phyloP scores from a whole-genome alignment of 2,113 vertebrate genomes.

The Saiga tatarica region DNA sequence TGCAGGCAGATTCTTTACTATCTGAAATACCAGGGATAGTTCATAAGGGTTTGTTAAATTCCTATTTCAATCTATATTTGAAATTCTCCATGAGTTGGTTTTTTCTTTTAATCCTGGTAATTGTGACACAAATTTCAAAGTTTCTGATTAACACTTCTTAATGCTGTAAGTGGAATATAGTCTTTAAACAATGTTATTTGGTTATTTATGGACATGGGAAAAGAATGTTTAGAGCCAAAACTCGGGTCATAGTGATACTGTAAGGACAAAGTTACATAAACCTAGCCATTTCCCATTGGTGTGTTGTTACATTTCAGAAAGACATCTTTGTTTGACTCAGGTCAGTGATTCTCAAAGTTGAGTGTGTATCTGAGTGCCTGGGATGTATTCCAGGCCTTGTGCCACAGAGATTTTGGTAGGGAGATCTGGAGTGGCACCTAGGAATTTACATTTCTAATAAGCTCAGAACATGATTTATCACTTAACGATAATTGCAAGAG shows the following conservation, averaged over 20 bases:
- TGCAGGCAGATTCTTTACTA: background rate
- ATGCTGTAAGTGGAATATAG: background rate
- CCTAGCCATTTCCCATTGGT: background rate
- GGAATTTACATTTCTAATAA: background rate
- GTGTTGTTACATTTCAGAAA: background rate
- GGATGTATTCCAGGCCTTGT: background rate
- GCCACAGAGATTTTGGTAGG: background rate
- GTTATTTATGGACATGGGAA: background rate
- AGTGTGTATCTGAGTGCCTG: background rate
- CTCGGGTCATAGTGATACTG: background rate
- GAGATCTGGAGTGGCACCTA: background rate
- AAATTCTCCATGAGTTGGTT: background rate
- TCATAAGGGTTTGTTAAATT: background rate
- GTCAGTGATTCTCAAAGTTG: background rate
- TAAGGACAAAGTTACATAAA: background rate
- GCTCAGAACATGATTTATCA: background rate
- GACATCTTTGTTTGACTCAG: background rate
- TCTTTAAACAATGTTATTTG: background rate
- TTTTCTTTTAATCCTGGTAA: background rate
- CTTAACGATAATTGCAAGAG: background rate
- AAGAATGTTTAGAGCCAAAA: background rate
- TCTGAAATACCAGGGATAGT: background rate
- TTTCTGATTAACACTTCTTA: slow-evolving; percentile 7
- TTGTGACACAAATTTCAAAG: background rate
- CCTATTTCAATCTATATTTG: background rate